These are phyloP conservation scores for Epistrophella euchroma DNA, from an alignment of 2,888 invertebrate genomes.

Conservation along the genomic window DNA sequence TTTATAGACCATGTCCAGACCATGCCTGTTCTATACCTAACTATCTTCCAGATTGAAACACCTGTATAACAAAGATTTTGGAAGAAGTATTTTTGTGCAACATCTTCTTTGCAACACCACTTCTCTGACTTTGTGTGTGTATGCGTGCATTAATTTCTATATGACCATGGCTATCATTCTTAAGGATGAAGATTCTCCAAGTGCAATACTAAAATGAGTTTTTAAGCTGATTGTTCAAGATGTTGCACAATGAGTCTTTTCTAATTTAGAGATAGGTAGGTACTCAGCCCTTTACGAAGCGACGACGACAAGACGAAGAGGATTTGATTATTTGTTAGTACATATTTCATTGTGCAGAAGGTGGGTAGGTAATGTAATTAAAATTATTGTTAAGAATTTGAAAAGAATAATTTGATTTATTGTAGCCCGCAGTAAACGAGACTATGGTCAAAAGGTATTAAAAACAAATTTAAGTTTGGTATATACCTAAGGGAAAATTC, in stretches of 20 bases:
- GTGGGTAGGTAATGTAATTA: slow-evolving; percentile 48
- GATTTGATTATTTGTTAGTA: neutral
- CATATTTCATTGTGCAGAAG: neutral
- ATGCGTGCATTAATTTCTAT: neutral
- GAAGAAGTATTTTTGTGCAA: no score
- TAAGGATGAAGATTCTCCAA: slow-evolving; percentile 1
- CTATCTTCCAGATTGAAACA: no score
- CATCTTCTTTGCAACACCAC: neutral
- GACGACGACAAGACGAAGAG: neutral
- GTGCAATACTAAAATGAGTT: slow-evolving; percentile 55
- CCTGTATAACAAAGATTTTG: no score
- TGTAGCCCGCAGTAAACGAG: neutral
- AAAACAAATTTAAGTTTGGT: slow-evolving; percentile 14
- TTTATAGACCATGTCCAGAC: no score
- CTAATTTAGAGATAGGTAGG: slow-evolving; percentile 43
- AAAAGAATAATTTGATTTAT: slow-evolving; percentile 32
- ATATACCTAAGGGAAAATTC: neutral
- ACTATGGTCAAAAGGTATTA: slow-evolving; percentile 18
- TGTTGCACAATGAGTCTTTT: slow-evolving; percentile 46
- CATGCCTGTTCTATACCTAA: no score
- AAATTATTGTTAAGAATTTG: slow-evolving; percentile 44
- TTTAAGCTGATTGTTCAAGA: slow-evolving; percentile 62
- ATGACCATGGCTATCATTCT: neutral
- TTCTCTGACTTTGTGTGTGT: neutral
- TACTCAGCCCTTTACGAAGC: slow-evolving; percentile 5